Conservation (phyloP, 2,797 vertebrate genomes). For the Sternarchorhynchus goeldii region DNA sequence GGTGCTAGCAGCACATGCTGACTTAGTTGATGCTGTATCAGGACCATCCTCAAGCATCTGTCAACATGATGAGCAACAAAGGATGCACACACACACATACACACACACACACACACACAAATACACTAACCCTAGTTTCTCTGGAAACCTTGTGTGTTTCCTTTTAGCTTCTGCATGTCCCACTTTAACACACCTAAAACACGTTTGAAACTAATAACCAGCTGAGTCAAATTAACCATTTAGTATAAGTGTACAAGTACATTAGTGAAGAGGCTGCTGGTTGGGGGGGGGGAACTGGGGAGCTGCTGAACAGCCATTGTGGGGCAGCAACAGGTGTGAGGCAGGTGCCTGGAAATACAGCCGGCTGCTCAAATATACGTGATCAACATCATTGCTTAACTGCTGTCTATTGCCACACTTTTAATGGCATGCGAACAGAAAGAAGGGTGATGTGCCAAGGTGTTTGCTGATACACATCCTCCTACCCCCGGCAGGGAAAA, state of each 20-base stretch:
- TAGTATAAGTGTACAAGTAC: slow-evolving; percentile 17
- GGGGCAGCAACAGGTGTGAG: slow-evolving; percentile 53
- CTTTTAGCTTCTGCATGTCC: not conserved
- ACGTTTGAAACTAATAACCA: not conserved
- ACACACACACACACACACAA: too few species aligned
- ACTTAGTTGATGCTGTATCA: not conserved
- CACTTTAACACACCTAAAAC: too few species aligned
- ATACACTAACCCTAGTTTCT: too few species aligned
- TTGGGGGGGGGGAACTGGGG: too few species aligned
- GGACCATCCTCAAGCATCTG: not conserved
- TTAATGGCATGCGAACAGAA: slow-evolving; percentile 35
- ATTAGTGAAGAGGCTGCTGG: not conserved
- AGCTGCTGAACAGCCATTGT: slow-evolving; percentile 40
- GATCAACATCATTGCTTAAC: slow-evolving; percentile 31
- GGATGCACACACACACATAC: too few species aligned
- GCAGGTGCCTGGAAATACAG: slow-evolving; percentile 43
- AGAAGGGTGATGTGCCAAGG: not conserved
- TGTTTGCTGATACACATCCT: not conserved
- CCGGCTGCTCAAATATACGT: slow-evolving; percentile 51
- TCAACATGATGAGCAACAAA: too few species aligned
- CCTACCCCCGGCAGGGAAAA: slow-evolving; percentile 12
- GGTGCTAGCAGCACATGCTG: not conserved
- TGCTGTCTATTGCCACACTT: slow-evolving; percentile 31
- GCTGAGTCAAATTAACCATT: too few species aligned
- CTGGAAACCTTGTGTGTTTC: too few species aligned